A percentile compares a stretch with the other conserved stretches of the same genome.
Evolutionary conservation across 2,113 vertebrate genomes (phyloP).

Genomic region (Macheiramphus alcinus): DNA sequence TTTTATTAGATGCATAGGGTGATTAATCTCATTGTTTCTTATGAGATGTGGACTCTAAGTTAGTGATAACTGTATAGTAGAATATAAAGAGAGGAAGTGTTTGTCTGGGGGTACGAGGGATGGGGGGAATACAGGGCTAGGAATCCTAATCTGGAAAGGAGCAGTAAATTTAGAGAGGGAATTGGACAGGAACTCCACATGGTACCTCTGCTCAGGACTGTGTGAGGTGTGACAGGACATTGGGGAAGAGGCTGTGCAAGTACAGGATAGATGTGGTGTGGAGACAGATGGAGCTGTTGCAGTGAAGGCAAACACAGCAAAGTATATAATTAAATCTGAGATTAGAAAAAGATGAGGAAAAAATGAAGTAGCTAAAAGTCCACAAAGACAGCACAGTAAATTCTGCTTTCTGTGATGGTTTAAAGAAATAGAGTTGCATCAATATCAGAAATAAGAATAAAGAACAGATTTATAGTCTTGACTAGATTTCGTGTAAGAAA

Average conservation of each 20-base stretch:
- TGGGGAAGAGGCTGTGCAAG: neutral
- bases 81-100: neutral
- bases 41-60: neutral
- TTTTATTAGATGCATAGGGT: neutral
- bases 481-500: neutral
- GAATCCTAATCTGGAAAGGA: neutral
- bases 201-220: neutral
- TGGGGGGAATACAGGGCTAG: neutral
- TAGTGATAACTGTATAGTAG: neutral
- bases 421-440: neutral
- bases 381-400: neutral
- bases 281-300: neutral
- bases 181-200: neutral
- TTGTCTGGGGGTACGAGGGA: neutral
- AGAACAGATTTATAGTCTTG: neutral
- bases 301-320: neutral
- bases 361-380: neutral
- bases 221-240: neutral
- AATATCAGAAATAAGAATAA: neutral
- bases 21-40: neutral
- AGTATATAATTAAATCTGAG: neutral
- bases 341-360: neutral
- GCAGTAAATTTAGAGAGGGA: neutral
- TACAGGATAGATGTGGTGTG: neutral
- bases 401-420: neutral